Evolutionary conservation across 2,888 invertebrate genomes (phyloP).

Genomic region (Muschampia staudingeri): DNA sequence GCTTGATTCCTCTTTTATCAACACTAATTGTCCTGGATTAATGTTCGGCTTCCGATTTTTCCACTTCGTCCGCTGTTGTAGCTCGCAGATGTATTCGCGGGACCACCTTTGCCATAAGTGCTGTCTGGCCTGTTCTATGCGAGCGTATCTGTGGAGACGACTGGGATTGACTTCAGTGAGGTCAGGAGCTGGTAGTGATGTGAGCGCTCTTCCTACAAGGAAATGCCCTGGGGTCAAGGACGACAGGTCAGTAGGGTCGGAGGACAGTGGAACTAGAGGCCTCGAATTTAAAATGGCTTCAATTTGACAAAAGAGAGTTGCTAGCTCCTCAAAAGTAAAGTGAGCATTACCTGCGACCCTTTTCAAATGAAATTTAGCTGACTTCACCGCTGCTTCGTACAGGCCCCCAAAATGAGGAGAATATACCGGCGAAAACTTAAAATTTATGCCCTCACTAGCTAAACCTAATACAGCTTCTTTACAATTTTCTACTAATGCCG

Average conservation of each 20-base stretch:
- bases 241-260: neutral
- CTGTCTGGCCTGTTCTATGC: neutral
- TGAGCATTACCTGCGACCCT: neutral
- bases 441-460: neutral
- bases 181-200: constrained; percentile 12
- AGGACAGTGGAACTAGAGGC: neutral
- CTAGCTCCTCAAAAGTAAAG: neutral
- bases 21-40: constrained; percentile 31
- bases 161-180: constrained; percentile 3
- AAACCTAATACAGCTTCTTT: neutral
- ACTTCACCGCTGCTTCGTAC: neutral
- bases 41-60: constrained; percentile 16
- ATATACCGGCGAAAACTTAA: neutral
- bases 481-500: neutral
- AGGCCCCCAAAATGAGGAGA: neutral
- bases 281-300: neutral
- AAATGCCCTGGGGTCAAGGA: neutral
- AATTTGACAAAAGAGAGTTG: constrained; percentile 1
- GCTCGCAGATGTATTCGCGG: constrained; percentile 38
- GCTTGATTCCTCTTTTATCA: constrained; percentile 30
- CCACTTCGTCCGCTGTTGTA: constrained; percentile 42
- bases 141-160: constrained; percentile 34
- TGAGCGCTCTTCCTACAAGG: neutral
- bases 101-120: constrained; percentile 31
- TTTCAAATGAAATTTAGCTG: neutral